Evolutionary conservation across 2,113 vertebrate species (phyloP).

Genomic region (Pithys albifrons): DNA sequence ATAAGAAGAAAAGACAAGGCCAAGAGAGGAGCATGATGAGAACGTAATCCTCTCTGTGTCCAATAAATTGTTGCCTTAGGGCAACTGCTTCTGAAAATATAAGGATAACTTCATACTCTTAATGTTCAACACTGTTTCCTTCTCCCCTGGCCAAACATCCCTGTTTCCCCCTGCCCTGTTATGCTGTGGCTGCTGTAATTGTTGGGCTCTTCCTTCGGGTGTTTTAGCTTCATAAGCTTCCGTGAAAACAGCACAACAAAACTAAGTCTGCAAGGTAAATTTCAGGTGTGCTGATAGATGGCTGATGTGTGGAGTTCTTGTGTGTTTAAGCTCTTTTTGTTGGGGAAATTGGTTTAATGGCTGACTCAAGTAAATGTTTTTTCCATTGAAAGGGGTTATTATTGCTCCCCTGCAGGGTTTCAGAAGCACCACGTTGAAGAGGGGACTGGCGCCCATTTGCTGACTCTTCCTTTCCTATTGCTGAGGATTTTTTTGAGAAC

Average conservation of each 20-base stretch:
- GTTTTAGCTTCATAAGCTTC: background rate
- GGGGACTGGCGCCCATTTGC: background rate
- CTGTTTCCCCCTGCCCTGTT: rapidly evolving
- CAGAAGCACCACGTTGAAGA: background rate
- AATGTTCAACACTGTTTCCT: background rate
- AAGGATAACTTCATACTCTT: background rate
- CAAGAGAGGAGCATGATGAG: background rate
- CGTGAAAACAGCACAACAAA: background rate
- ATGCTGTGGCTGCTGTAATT: background rate
- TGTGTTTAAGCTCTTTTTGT: background rate
- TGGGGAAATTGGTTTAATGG: background rate
- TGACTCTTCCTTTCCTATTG: background rate
- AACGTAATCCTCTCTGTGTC: background rate
- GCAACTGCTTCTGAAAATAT: background rate
- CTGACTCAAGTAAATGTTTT: background rate
- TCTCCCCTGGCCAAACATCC: background rate
- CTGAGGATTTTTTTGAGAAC: background rate
- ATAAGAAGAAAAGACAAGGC: background rate
- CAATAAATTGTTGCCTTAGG: background rate
- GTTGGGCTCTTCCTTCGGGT: background rate
- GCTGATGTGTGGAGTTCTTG: background rate
- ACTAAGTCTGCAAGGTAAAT: background rate
- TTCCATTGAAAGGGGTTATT: background rate
- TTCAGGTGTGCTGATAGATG: background rate
- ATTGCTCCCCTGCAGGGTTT: background rate